Percentiles rank a stretch among this genome's conserved stretches.
These are phyloP conservation scores for Empidonax alnorum DNA, from an alignment of 2,113 vertebrate genomes.

Conservation along the genomic window DNA sequence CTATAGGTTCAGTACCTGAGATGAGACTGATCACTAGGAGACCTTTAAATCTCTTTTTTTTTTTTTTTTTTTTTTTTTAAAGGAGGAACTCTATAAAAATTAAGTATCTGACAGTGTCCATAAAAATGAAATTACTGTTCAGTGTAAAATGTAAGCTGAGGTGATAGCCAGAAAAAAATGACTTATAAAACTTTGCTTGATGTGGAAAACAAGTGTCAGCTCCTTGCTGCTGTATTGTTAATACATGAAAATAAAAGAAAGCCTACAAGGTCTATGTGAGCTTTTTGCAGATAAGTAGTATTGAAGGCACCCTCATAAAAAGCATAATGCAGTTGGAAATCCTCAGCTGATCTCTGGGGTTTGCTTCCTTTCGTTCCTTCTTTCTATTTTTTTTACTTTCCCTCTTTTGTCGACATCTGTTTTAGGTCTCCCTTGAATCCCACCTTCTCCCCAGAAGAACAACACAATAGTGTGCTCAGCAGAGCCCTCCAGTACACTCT, in stretches of 20 bases:
- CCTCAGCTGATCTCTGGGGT: not conserved
- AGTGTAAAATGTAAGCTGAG: conserved; percentile 1
- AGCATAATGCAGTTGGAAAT: conserved; percentile 17
- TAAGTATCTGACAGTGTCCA: conserved; percentile 10
- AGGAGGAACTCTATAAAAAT: not conserved
- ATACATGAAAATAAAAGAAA: not conserved
- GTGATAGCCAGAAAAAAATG: conserved; percentile 24
- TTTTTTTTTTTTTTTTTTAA: not conserved
- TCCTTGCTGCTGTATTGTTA: not conserved
- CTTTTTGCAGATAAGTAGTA: conserved; percentile 42
- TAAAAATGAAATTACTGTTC: conserved; percentile 34
- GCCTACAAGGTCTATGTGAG: not conserved
- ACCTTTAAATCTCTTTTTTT: not conserved
- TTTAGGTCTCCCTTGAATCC: conserved; percentile 59
- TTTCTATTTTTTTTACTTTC: not conserved
- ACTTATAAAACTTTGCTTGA: not conserved
- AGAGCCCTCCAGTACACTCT: not conserved
- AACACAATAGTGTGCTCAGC: not conserved
- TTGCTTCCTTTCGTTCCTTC: not conserved
- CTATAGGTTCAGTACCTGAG: not conserved
- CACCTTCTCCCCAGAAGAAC: conserved; percentile 38
- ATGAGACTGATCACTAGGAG: not conserved
- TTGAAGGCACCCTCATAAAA: conserved; percentile 28
- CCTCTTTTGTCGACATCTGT: conserved; percentile 30
- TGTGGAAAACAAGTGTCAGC: conserved; percentile 23